Evolutionary conservation across 2,888 invertebrate species (phyloP), one percentile per base, ranked within the genome.

Genomic region (Macrostomum cliftonense): DNA sequence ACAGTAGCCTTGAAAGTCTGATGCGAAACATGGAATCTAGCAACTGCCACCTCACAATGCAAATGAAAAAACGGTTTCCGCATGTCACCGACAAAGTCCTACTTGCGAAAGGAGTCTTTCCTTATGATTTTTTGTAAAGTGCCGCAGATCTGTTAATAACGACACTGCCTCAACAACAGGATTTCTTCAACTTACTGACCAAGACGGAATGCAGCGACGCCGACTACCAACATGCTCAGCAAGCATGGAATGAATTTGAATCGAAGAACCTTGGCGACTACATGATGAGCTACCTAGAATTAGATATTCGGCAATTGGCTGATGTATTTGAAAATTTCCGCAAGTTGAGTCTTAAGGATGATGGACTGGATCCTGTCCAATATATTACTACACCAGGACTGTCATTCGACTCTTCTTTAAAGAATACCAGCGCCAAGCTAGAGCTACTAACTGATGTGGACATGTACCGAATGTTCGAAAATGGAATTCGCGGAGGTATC

Each of bases 261-360:
- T 47, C 52, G 12, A 51, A 47, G 20, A 56, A 54, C n/a, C 50
- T 59, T 12, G 57, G 58, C 9, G 56, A 60, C 16, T 57, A 58
- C 39, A 54, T 55, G 54, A 52, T 60, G 57, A 43, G 57, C 45
- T 54, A 60, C 56, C 17, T 42, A 21, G 42, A 54, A 52, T 57
- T 57, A 21, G 61, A 61, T 55, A 56, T 60, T 1, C 51, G 59
- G 12, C 50, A 60, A 13, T 55, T 63, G 37, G 58, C 58, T 20
- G 58, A 64, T 57, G 56, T 63, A 16, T 63, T 63, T 57, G 61
- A 66, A 52, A 56, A 52, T 17, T 64, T 63, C 50, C 53, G 39
- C 39, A 38, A 38, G n/a, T 13, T 38, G 13, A 38, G 39, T 38
- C 39, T 38, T 38, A 13, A 13, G 28, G 51, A 51, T 21, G 61